phyloP scores from a whole-genome alignment of 2,113 vertebrate genomes.

The Toxotes jaculatrix region DNA sequence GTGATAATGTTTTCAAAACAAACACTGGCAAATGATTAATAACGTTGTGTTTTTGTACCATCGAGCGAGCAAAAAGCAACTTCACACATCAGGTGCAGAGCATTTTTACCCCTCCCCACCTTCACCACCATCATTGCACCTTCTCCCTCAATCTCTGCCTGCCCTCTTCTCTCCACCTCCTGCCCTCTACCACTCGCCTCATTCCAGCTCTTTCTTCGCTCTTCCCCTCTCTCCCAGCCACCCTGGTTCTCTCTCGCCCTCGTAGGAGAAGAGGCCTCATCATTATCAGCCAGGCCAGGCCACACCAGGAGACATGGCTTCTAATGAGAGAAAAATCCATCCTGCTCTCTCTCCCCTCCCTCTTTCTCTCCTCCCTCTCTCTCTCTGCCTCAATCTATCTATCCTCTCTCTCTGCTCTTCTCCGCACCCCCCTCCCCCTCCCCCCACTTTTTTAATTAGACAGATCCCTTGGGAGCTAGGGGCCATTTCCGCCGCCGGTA shows the following conservation, averaged over 20 bases:
- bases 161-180: constrained; percentile 53
- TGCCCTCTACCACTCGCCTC: constrained; percentile 60
- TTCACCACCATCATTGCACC: constrained; percentile 3
- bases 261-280: constrained; percentile 76
- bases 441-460: constrained; percentile 85
- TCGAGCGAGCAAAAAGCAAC: constrained; percentile 1
- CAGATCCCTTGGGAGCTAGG: constrained; percentile 84
- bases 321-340: constrained; percentile 88
- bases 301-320: constrained; percentile 84
- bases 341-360: constrained; percentile 62
- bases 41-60: constrained; percentile 13
- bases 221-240: constrained; percentile 28
- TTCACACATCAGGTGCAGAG: constrained; percentile 8
- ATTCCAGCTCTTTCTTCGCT: constrained; percentile 55
- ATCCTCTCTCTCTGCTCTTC: constrained; percentile 35
- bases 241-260: constrained; percentile 53
- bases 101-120: constrained; percentile 25
- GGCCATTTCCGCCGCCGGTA: constrained; percentile 85
- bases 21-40: neutral
- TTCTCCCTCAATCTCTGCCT: constrained; percentile 50
- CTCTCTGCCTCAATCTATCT: constrained; percentile 75
- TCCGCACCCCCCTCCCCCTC: neutral
- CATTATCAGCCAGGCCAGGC: constrained; percentile 82
- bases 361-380: constrained; percentile 38
- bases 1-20: constrained; percentile 24